Conservation (phyloP, 1,140 invertebrate genomes). For the Dinoponera quadriceps region DNA sequence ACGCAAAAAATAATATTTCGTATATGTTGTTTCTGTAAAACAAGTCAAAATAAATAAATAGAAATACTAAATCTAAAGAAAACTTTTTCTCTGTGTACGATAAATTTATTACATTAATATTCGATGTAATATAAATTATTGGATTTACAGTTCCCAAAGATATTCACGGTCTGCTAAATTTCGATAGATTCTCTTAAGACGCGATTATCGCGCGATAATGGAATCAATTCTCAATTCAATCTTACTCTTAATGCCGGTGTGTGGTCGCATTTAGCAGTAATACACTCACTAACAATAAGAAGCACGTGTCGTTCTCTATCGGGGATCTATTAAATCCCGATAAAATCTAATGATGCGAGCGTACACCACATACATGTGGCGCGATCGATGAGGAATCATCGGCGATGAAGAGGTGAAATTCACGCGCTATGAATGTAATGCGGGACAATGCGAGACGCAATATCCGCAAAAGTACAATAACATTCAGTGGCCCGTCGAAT, state of each 20-base stretch:
- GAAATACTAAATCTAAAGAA: background rate
- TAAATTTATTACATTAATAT: background rate
- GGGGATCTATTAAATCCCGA: background rate
- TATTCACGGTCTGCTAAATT: too few relatives aligned
- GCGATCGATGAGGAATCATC: constrained; percentile 4
- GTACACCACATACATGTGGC: background rate
- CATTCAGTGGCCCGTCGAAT: background rate
- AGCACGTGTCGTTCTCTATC: constrained; percentile 27
- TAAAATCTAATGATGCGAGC: constrained; percentile 31
- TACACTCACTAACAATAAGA: background rate
- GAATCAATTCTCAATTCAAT: background rate
- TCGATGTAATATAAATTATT: too few relatives aligned
- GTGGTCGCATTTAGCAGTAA: background rate
- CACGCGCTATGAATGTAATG: constrained; percentile 24
- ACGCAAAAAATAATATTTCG: background rate
- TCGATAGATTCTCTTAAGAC: background rate
- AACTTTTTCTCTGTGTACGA: too few relatives aligned
- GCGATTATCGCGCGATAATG: background rate
- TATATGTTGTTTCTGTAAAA: background rate
- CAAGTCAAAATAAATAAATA: background rate
- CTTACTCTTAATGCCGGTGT: background rate
- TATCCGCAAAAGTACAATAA: constrained; percentile 40
- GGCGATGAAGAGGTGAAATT: constrained; percentile 11
- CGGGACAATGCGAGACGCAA: constrained; percentile 7
- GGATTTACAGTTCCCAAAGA: too few relatives aligned